Evolutionary conservation across 2,888 invertebrate genomes (phyloP), one percentile per base, ranked within the genome.

Genomic region (Onthophagus sagittarius): DNA sequence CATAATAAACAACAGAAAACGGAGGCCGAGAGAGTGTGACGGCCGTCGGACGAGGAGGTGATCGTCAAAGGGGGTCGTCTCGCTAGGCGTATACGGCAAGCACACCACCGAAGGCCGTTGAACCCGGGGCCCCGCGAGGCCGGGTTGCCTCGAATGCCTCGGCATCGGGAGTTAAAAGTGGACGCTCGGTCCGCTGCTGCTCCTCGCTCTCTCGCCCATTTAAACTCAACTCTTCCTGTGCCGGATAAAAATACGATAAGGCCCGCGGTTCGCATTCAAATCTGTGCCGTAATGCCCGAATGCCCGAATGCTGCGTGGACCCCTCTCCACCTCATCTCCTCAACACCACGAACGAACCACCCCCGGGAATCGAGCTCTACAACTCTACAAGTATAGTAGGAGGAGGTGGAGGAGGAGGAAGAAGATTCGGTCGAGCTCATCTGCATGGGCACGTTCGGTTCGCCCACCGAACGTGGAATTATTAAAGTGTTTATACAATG

Each of bases 81-180:
- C 39, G 79, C 80, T 80, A 79, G 82, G 81, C 81, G 81, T 81
- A 23, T 62, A 13, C 15, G 6, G 63, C 63, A 63, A 80, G 82
- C 80, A 83, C 81, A 83, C 81, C 83, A 81, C 77, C 74, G 73
- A 80, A 82, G 83, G 80, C 72, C 82, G 79, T 81, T 81, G 82
- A 82, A 81, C 83, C 83, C 84, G 84, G 84, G 79, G 82, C 79
- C 80, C 80, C 78, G 79, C 78, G 76, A 77, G 72, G 79, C 83
- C 84, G 74, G 67, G 15, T 31, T 69, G 62, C 31, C 39, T 64
- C 63, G 67, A 11, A 14, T 69, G 62, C 31, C 39, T 64, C 63
- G 63, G 76, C 80, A 80, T 80, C 79, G 81, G 74, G 81, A 82
- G 80, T 80, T 82, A 82, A 82, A 82, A 82, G 82, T 82, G 82